phyloP scores from a whole-genome alignment of 2,888 invertebrate genomes.

The Plagodis pulveraria region DNA sequence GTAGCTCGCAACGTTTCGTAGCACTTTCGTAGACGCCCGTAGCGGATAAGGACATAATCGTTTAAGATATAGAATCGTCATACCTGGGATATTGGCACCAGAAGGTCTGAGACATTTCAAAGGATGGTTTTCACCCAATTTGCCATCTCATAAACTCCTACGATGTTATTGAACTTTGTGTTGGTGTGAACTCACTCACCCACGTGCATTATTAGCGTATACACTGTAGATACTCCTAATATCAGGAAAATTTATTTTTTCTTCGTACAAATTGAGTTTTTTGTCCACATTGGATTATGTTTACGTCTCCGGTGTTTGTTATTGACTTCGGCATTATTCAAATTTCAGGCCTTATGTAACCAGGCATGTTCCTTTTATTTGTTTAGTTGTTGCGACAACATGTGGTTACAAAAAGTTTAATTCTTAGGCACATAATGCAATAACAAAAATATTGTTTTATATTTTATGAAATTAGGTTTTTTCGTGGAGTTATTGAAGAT shows the following conservation, averaged over 20 bases:
- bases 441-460: constrained; percentile 1
- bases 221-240: constrained; percentile 12
- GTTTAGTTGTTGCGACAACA: constrained; percentile 7
- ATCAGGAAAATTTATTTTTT: constrained; percentile 26
- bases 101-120: constrained; percentile 48
- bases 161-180: constrained; percentile 44
- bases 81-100: constrained; percentile 56
- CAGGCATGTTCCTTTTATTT: constrained; percentile 14
- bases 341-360: constrained; percentile 21
- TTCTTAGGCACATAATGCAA: not conserved
- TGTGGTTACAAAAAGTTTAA: constrained; percentile 1
- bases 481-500: too few relatives aligned
- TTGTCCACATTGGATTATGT: constrained; percentile 29
- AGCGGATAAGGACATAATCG: constrained; percentile 60
- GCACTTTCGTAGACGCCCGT: constrained; percentile 60
- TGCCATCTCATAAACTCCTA: constrained; percentile 61
- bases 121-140: constrained; percentile 68
- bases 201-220: constrained; percentile 1
- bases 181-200: constrained; percentile 24
- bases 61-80: constrained; percentile 58
- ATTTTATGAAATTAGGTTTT: too few relatives aligned
- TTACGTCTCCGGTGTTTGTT: constrained; percentile 34
- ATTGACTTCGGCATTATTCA: constrained; percentile 29
- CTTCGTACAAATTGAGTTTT: constrained; percentile 23
- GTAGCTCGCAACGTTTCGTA: constrained; percentile 48